phyloP scores from a whole-genome alignment of 1,140 invertebrate genomes.

The Chrysomallon squamiferum region DNA sequence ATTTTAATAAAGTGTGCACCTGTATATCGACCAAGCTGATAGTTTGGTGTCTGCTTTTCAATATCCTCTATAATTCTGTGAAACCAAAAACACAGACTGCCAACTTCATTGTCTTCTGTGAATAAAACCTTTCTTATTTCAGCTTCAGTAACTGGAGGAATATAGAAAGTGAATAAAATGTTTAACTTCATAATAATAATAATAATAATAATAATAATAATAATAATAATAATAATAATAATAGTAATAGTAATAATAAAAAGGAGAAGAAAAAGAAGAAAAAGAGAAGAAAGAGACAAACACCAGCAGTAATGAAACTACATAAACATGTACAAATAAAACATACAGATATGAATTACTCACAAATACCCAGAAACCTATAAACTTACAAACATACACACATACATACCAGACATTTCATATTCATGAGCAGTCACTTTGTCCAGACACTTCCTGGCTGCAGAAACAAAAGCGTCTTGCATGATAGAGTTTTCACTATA shows the following conservation, averaged over 20 bases:
- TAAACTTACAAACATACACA: too few relatives aligned
- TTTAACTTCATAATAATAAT: not conserved
- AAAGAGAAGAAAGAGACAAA: too few relatives aligned
- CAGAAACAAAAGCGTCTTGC: conserved; percentile 19
- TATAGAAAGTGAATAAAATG: not conserved
- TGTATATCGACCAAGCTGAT: conserved; percentile 35
- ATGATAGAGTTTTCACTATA: conserved; percentile 28
- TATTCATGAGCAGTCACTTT: conserved; percentile 26
- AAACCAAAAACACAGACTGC: conserved; percentile 42
- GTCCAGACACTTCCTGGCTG: conserved; percentile 23
- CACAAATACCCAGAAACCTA: too few relatives aligned
- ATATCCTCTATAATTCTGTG: conserved; percentile 43
- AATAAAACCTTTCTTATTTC: conserved; percentile 41
- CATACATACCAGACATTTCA: conserved; percentile 20
- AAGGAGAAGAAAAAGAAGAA: not conserved
- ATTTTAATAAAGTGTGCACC: conserved; percentile 34
- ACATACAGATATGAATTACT: too few relatives aligned
- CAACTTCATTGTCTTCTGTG: conserved; percentile 7
- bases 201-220: not conserved
- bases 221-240: not conserved
- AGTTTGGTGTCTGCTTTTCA: conserved; percentile 23
- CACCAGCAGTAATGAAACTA: too few relatives aligned
- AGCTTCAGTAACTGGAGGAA: conserved; percentile 51
- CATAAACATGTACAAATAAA: too few relatives aligned
- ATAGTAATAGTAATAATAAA: not conserved